A percentile compares a stretch with the other conserved stretches of the same genome.
Conservation (phyloP, 2,888 invertebrate genomes). For the Drosophila barbarae region DNA sequence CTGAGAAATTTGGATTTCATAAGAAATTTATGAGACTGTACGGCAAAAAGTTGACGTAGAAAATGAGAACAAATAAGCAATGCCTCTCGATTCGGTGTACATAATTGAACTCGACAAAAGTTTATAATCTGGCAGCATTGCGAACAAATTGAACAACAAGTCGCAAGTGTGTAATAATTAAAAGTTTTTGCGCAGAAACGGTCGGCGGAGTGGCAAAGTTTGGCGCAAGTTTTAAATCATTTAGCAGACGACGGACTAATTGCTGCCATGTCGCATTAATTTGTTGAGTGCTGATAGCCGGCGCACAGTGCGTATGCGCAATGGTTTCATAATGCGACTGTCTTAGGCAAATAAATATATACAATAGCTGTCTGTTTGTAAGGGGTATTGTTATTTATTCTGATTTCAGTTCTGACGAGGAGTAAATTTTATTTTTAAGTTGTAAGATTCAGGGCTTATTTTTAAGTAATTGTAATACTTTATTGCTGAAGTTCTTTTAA, state of each 20-base stretch:
- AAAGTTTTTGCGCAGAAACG: slow-evolving; percentile 51
- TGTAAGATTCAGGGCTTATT: too few relatives aligned
- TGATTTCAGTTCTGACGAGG: not conserved
- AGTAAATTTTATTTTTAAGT: not conserved
- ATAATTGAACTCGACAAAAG: slow-evolving; percentile 63
- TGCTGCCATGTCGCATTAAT: slow-evolving; percentile 47
- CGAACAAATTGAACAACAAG: slow-evolving; percentile 60
- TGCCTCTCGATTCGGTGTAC: slow-evolving; percentile 26
- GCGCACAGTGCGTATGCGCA: slow-evolving; percentile 38
- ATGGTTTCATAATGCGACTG: slow-evolving; percentile 7
- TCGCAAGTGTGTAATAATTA: slow-evolving; percentile 68
- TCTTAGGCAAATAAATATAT: not conserved
- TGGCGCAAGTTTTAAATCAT: slow-evolving; percentile 56
- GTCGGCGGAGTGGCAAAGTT: slow-evolving; percentile 48
- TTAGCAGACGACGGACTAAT: slow-evolving; percentile 44
- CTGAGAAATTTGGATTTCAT: slow-evolving; percentile 3
- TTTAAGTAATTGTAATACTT: not conserved
- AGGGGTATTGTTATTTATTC: not conserved
- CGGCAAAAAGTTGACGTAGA: slow-evolving; percentile 25
- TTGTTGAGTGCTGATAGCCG: slow-evolving; percentile 13
- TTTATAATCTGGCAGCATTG: slow-evolving; percentile 67
- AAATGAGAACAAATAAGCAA: slow-evolving; percentile 36
- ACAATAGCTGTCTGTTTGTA: not conserved
- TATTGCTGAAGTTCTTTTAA: too few relatives aligned
- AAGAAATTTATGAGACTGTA: slow-evolving; percentile 18